Conservation (phyloP, 2,888 invertebrate species). For the Malthinus flaveolus region DNA sequence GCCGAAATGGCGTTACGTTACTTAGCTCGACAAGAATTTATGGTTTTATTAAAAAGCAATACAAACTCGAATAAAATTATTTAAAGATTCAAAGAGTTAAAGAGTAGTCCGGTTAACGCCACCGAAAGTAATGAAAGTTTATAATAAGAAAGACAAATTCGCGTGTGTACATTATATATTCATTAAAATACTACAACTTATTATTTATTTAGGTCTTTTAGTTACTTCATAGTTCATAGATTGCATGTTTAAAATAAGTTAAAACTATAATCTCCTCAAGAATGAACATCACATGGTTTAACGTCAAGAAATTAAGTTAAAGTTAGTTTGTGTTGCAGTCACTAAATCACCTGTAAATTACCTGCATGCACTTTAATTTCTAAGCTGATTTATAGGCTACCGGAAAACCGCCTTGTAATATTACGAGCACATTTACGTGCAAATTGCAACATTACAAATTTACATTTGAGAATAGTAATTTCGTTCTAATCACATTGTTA, state of each 20-base stretch:
- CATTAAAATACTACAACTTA: conserved; percentile 41
- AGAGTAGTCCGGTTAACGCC: no score
- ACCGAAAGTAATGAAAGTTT: no score
- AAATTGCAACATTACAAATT: no score
- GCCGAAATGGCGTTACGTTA: no score
- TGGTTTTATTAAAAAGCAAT: no score
- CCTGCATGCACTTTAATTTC: conserved; percentile 12
- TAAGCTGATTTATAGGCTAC: conserved; percentile 3
- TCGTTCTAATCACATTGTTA: no score
- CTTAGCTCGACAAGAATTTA: no score
- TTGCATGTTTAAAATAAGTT: conserved; percentile 22
- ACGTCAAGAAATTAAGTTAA: conserved; percentile 16
- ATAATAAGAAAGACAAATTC: no score
- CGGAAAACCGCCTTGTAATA: neutral
- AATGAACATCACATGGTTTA: conserved; percentile 20
- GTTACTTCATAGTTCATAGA: conserved; percentile 27
- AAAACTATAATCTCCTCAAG: conserved; percentile 15
- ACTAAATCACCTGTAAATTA: neutral
- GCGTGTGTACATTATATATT: conserved; percentile 41
- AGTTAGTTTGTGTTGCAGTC: conserved; percentile 12
- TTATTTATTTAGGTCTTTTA: conserved; percentile 35
- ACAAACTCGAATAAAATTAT: no score
- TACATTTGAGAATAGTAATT: no score
- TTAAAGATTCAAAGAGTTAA: no score
- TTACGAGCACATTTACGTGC: no score